Percentiles rank a stretch among this genome's conserved stretches.
Evolutionary conservation across 2,888 invertebrate species (phyloP).

Genomic region (Lamellibrachia columna): DNA sequence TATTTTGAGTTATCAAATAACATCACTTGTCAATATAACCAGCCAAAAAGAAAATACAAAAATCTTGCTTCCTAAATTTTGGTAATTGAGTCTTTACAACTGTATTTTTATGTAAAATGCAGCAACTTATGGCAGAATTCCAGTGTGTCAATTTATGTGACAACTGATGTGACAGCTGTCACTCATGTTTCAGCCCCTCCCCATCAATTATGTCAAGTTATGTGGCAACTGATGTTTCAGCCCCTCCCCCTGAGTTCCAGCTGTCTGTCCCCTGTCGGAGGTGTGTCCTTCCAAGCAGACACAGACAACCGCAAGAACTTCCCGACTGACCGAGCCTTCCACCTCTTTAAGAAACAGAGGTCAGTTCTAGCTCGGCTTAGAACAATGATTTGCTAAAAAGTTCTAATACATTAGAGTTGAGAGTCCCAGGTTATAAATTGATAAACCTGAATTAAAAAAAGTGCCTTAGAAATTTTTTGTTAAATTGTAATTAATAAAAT

Average conservation of each 20-base stretch:
- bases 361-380: slow-evolving; percentile 32
- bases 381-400: neutral
- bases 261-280: slow-evolving; percentile 66
- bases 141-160: neutral
- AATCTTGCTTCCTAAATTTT: no score
- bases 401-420: neutral
- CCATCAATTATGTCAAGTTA: slow-evolving; percentile 33
- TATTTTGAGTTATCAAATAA: no score
- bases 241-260: slow-evolving; percentile 42
- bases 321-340: slow-evolving; percentile 77
- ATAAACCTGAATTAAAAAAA: neutral
- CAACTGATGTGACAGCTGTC: neutral
- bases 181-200: neutral
- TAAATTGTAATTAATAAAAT: neutral
- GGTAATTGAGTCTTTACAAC: no score
- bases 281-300: slow-evolving; percentile 85
- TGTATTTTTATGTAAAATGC: no score
- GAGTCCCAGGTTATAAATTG: no score
- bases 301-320: slow-evolving; percentile 87
- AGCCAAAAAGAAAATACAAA: no score
- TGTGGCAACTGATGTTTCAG: neutral
- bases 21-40: no score
- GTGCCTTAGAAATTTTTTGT: neutral
- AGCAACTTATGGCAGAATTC: no score
- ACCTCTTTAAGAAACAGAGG: slow-evolving; percentile 81